Evolutionary conservation across 2,113 vertebrate genomes (phyloP).

Genomic region (Pao palembangensis): DNA sequence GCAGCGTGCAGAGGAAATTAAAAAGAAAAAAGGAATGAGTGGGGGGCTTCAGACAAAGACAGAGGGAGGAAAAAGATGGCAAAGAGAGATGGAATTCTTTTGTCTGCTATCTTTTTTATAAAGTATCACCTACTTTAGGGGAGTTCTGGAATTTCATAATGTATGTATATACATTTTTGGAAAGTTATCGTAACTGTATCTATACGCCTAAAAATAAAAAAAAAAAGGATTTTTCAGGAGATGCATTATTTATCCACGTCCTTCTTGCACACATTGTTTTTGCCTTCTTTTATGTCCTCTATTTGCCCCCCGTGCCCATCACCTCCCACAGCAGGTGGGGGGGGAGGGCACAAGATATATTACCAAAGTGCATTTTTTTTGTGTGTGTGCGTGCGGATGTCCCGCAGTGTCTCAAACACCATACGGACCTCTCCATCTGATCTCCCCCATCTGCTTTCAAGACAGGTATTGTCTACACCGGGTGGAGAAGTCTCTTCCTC

Average conservation of each 20-base stretch:
- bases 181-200: slow-evolving; percentile 38
- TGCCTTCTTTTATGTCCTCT: slow-evolving; percentile 31
- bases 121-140: slow-evolving; percentile 18
- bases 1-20: not conserved
- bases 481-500: slow-evolving; percentile 39
- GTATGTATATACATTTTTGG: slow-evolving; percentile 37
- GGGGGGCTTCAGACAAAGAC: not conserved
- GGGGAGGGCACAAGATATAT: slow-evolving; percentile 23
- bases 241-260: too few species aligned
- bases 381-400: slow-evolving; percentile 19
- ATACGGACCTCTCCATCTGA: slow-evolving; percentile 50
- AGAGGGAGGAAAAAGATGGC: not conserved
- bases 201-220: not conserved
- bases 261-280: slow-evolving; percentile 2
- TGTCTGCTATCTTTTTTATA: too few species aligned
- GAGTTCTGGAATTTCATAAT: slow-evolving; percentile 38
- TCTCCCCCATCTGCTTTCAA: slow-evolving; percentile 65
- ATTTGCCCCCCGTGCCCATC: slow-evolving; percentile 6
- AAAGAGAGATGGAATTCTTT: slow-evolving; percentile 3
- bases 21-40: not conserved
- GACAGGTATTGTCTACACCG: slow-evolving; percentile 57
- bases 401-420: slow-evolving; percentile 33
- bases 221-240: not conserved
- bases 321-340: slow-evolving; percentile 10
- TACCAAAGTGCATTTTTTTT: slow-evolving; percentile 12